Base-by-base conservation (phyloP, 2,113 vertebrate species). In the Myiagra hebetior region DNA sequence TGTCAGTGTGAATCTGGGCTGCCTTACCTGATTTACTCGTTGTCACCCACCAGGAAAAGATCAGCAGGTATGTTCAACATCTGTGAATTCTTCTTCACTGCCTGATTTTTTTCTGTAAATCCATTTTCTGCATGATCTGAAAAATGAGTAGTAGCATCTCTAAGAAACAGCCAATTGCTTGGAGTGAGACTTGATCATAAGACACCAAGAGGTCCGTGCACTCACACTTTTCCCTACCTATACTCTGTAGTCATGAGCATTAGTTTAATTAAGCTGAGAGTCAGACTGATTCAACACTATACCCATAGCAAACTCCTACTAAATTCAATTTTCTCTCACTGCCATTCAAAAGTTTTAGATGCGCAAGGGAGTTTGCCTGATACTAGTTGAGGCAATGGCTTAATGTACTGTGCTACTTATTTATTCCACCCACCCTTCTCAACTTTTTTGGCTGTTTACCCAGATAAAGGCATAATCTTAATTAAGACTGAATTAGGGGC, bases 381-480 rank as follows among this genome's bases (percentile, higher is more conserved):
- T 59, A 55, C 13, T 22, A 41, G 30, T 59, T 75, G 78, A 88
- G 68, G 33, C 30, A 88, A 28, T 39, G 37, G 21, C 50, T 82
- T 86, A 69, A 79, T 7, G 10, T 65, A 68, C 60, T 41, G 13
- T 0, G 0, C 75, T 70, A 65, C 30, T 93, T 89, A 52, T 85
- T 86, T 77, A 79, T 93, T 96, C 87, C 53, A 79, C 68, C 72
- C 31, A 80, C 63, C 7, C 23, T 84, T 87, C 63, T 72, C 82
- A 63, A 79, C 52, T 50, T 92, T 88, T 74, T 76, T 75, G 72
- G 57, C 68, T 84, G 59, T 70, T 96, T 91, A 83, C 44, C 21
- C n/a, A 88, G 31, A 50, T 74, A 93, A 90, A 89, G n/a, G 23
- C 59, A 75, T 91, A 88, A 84, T 88, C 56, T 94, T 95, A 67